These are phyloP conservation scores for Willisornis vidua DNA, from an alignment of 2,113 vertebrate species.

Conservation along the genomic window DNA sequence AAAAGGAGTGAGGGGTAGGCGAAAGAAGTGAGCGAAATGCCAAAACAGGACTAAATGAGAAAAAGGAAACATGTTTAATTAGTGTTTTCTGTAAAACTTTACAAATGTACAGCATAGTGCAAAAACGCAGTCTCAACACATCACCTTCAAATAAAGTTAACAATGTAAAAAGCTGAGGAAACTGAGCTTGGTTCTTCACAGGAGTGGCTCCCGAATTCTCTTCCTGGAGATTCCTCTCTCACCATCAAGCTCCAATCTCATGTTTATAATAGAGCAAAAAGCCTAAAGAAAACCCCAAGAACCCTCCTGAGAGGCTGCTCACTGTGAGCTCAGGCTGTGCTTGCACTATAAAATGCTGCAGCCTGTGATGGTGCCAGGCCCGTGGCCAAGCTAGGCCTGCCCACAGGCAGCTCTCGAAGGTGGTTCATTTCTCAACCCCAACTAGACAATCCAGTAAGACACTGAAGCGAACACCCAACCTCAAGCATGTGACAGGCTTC, in stretches of 20 bases:
- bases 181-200: neutral
- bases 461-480: accelerated
- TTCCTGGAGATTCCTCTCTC: neutral
- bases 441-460: neutral
- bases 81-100: conserved; percentile 70
- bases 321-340: accelerated
- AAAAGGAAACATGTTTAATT: conserved; percentile 69
- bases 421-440: neutral
- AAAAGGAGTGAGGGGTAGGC: neutral
- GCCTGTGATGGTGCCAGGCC: neutral
- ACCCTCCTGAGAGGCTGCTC: neutral
- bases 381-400: neutral
- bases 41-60: conserved; percentile 49
- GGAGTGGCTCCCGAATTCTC: neutral
- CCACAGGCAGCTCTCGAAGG: neutral
- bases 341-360: no score
- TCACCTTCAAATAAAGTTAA: conserved; percentile 63
- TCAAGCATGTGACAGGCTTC: neutral
- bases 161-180: conserved; percentile 18
- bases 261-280: conserved; percentile 15
- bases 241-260: neutral
- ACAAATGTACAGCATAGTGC: conserved; percentile 77
- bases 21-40: neutral
- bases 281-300: conserved; percentile 5
- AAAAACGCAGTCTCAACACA: conserved; percentile 66